Conservation (phyloP, 2,888 invertebrate genomes). For the Athalia circularis region DNA sequence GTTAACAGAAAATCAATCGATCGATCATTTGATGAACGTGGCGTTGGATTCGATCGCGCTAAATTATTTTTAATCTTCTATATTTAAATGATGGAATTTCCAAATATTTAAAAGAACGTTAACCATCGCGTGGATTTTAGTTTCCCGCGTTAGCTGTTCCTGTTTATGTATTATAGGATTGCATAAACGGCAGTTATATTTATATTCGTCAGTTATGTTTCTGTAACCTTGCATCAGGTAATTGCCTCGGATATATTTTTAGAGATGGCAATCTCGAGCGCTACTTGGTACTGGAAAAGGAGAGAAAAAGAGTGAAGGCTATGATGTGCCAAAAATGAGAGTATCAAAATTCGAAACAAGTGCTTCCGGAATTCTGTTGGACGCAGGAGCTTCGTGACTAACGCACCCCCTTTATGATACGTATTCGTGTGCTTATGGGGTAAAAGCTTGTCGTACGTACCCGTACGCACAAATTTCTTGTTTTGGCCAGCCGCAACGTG, state of each 20-base stretch:
- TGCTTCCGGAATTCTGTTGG: no score
- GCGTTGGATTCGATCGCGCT: no score
- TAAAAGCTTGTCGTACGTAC: background rate
- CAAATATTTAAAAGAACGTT: background rate
- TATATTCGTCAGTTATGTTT: constrained; percentile 51
- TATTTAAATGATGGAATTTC: constrained; percentile 5
- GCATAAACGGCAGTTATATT: constrained; percentile 53
- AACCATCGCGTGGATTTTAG: background rate
- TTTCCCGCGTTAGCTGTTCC: background rate
- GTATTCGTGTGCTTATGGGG: background rate
- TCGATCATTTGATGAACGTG: background rate
- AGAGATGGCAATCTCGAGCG: background rate
- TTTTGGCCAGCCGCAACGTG: constrained; percentile 5
- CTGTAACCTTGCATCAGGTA: constrained; percentile 54
- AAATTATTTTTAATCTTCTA: no score
- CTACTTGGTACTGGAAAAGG: background rate
- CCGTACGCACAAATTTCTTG: background rate
- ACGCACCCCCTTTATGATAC: background rate
- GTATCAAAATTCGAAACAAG: background rate
- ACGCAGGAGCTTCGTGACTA: no score
- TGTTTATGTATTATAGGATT: constrained; percentile 44
- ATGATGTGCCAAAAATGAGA: background rate
- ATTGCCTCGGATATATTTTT: constrained; percentile 7
- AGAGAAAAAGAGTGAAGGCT: background rate
- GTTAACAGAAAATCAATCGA: constrained; percentile 61